Base-by-base conservation (phyloP, 1,140 invertebrate species). In the Protaetia brevitarsis region DNA sequence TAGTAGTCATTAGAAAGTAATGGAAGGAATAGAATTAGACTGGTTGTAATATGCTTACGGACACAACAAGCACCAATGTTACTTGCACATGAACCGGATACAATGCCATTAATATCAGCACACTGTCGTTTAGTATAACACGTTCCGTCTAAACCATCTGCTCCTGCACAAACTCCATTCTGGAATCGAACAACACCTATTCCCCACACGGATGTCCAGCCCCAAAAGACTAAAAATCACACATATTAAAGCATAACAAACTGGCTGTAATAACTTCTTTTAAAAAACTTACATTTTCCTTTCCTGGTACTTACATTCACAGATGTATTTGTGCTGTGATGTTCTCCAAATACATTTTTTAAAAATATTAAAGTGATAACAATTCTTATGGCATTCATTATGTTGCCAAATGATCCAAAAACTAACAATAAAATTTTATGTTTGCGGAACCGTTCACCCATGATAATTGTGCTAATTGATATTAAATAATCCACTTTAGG, bases 11-110 rank as follows among this genome's bases (percentile, higher is more conserved):
- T n/a, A n/a, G n/a, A n/a, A n/a, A n/a, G n/a, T n/a, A n/a, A n/a
- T n/a, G n/a, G n/a, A n/a, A n/a, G n/a, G n/a, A n/a, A n/a, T n/a
- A n/a, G n/a, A n/a, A n/a, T n/a, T n/a, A n/a, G n/a, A n/a, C n/a
- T 34, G 31, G n/a, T 34, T 34, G 7, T 34, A 34, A 60, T 41
- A 34, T 34, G n/a, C 57, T 28, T 59, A 59, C 57, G 26, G 30
- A 59, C 57, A 29, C 57, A 59, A 59, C 57, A 59, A 59, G 30
- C 57, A 13, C 57, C 57, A 59, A 59, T 59, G 16, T 59, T 59
- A 28, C 57, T 59, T 13, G 57, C 57, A 59, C 57, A 59, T 29
- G 27, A 28, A 10, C 57, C 57, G 23, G 57, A 59, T 13, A 28
- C 57, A 59, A 59, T 29, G 16, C 57, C 57, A 59, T n/a, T 31